Base-by-base conservation (phyloP, 2,888 invertebrate genomes). In the Apomyelois bistriatella region DNA sequence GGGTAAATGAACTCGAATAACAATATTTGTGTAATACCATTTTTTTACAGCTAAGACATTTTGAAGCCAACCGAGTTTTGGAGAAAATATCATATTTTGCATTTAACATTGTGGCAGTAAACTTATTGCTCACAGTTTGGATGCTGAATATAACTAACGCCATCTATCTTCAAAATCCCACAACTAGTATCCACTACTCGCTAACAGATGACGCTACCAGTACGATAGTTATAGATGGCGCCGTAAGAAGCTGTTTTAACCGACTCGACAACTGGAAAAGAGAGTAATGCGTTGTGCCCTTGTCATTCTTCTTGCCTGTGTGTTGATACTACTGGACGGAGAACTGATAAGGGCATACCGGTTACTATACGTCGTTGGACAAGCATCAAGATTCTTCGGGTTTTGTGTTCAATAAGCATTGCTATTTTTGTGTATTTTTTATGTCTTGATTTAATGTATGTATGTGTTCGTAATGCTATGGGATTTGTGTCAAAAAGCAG, bases 341-440 rank as follows among this genome's bases (percentile, higher is more conserved):
- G 97, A 97, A 97, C 96, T 97, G 97, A 97, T 97, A 97, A 97
- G 97, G 97, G 97, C 96, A 93, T 94, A 94, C 94, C 94, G 69
- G 76, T 74, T 82, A 74, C 76, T 55, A 47, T 28, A 50, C 81
- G 22, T 38, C 83, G 59, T 48, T 59, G 56, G 58, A 60, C 48
- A 41, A 55, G n/a, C 7, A 3, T 12, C 12, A 37, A 37, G 35
- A 46, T 30, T 13, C 35, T 47, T 6, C 10, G 5, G 53, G 13
- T 16, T 16, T 48, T 28, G 37, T 38, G 51, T 15, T n/a, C n/a
- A n/a, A n/a, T n/a, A n/a, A n/a, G n/a, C n/a, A n/a, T n/a, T n/a
- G n/a, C n/a, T n/a, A n/a, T n/a, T n/a, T n/a, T n/a, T n/a, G n/a
- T n/a, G n/a, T n/a, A n/a, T n/a, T n/a, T n/a, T n/a, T n/a, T n/a